These are phyloP conservation scores for Orthosia incerta DNA, from an alignment of 2,888 invertebrate species.

Conservation along the genomic window DNA sequence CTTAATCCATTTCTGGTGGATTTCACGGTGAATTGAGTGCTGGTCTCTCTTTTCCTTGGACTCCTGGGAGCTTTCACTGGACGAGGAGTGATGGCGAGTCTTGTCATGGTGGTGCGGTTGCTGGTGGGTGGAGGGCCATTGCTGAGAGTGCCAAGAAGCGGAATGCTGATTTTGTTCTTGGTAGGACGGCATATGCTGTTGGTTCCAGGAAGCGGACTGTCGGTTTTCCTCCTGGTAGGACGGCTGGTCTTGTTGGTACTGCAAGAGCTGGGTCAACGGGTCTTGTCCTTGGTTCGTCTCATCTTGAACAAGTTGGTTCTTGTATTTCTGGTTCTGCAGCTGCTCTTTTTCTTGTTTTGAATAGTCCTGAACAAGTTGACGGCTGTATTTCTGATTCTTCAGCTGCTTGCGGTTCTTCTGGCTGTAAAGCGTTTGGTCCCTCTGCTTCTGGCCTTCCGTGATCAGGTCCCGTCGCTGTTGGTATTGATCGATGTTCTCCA, in stretches of 20 bases:
- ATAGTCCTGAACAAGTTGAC: slow-evolving; percentile 25
- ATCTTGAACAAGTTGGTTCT: slow-evolving; percentile 14
- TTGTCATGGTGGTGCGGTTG: slow-evolving; percentile 38
- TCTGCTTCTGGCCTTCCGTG: slow-evolving; percentile 47
- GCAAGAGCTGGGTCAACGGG: background rate
- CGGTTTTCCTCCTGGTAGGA: slow-evolving; percentile 10
- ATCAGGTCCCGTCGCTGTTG: slow-evolving; percentile 55
- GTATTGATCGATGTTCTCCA: slow-evolving; percentile 71
- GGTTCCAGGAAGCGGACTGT: slow-evolving; percentile 9
- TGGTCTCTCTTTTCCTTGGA: slow-evolving; percentile 41
- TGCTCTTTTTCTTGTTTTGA: slow-evolving; percentile 12
- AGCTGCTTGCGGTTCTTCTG: slow-evolving; percentile 23
- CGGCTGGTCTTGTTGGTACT: background rate
- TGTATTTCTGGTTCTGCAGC: slow-evolving; percentile 33
- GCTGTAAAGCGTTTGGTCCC: slow-evolving; percentile 22
- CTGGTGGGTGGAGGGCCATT: slow-evolving; percentile 25
- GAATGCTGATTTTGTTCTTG: slow-evolving; percentile 26
- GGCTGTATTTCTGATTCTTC: slow-evolving; percentile 30
- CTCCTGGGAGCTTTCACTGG: slow-evolving; percentile 66
- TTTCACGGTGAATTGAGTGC: slow-evolving; percentile 11
- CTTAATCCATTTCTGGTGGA: slow-evolving; percentile 65
- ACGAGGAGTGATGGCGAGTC: slow-evolving; percentile 33
- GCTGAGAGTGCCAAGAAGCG: slow-evolving; percentile 29
- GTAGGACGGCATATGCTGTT: slow-evolving; percentile 23
- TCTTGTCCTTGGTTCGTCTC: slow-evolving; percentile 19